Evolutionary conservation across 2,113 vertebrate species (phyloP), one percentile per base, ranked within the genome.

Genomic region (Cyrtonyx montezumae): DNA sequence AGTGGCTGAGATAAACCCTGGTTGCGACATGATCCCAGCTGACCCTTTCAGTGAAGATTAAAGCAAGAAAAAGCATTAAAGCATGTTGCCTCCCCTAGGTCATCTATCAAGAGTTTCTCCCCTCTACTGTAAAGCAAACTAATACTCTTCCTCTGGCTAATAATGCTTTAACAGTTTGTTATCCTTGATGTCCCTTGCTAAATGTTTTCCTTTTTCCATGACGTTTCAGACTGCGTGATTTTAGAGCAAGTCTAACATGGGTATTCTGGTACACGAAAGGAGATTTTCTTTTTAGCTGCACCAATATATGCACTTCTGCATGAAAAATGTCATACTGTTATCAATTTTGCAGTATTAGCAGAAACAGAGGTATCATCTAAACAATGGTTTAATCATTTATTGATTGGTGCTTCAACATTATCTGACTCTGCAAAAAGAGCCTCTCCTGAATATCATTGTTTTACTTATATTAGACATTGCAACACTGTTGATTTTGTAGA

Each of bases 31-130:
- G 93, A 95, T 75, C 92, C 69, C 79, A 91, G 56, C 61, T 88
- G 88, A 93, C 93, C 93, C 93, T 93, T 93, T 48, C 90, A 86
- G 85, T 43, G 73, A 95, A 94, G 68, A 90, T 84, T 90, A 94
- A 93, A 95, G 69, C 51, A 53, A 86, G 87, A 76, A 79, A 93
- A 94, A 91, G 65, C 96, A 88, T 87, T 90, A 91, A 93, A 95
- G 61, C 90, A 93, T 28, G 3, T 18, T 94, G 82, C 42, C 51
- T 96, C 82, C 82, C 73, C 85, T 88, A 95, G 88, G 91, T 93
- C 87, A 93, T 61, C 92, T 95, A 48, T 75, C 83, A 90, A 63
- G 88, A 78, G 59, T 83, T 91, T 78, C 68, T 94, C 61, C 45
- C 51, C 20, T 71, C 84, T 73, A 51, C 48, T 46, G 15, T 8